Conservation (phyloP, 2,113 vertebrate genomes). For the Dryoscopus gambensis region DNA sequence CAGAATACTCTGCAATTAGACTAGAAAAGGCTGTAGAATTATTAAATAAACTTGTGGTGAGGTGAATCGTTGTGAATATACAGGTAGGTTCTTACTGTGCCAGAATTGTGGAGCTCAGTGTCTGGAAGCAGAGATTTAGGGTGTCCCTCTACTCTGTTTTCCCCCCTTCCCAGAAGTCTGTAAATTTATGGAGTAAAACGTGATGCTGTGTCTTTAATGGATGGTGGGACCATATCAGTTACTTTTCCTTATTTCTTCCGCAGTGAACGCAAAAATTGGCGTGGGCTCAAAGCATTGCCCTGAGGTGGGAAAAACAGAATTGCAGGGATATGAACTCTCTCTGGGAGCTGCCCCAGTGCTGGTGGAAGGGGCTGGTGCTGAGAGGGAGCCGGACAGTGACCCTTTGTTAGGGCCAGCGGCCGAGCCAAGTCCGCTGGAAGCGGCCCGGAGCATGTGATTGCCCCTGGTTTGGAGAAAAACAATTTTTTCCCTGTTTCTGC, state of each 20-base stretch:
- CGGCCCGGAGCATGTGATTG: not conserved
- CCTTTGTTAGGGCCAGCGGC: slow-evolving; percentile 40
- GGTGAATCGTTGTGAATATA: no score
- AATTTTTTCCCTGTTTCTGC: slow-evolving; percentile 33
- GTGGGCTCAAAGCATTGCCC: not conserved
- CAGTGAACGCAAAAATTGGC: rapidly evolving
- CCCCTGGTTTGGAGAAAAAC: not conserved
- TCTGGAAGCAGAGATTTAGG: not conserved
- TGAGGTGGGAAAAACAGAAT: not conserved
- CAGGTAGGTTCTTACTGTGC: not conserved
- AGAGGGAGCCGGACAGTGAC: not conserved
- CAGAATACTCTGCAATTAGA: not conserved
- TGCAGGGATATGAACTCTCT: rapidly evolving
- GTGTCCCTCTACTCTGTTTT: not conserved
- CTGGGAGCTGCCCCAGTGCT: not conserved
- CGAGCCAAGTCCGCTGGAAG: not conserved
- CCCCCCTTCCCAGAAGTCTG: not conserved
- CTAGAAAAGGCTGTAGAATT: not conserved
- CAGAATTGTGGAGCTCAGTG: not conserved
- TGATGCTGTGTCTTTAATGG: not conserved
- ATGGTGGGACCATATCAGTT: rapidly evolving
- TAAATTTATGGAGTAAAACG: not conserved
- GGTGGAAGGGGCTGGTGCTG: not conserved
- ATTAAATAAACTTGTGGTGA: not conserved
- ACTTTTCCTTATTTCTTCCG: not conserved